Conservation (phyloP, 2,888 invertebrate species). For the Habrosyne pyritoides region DNA sequence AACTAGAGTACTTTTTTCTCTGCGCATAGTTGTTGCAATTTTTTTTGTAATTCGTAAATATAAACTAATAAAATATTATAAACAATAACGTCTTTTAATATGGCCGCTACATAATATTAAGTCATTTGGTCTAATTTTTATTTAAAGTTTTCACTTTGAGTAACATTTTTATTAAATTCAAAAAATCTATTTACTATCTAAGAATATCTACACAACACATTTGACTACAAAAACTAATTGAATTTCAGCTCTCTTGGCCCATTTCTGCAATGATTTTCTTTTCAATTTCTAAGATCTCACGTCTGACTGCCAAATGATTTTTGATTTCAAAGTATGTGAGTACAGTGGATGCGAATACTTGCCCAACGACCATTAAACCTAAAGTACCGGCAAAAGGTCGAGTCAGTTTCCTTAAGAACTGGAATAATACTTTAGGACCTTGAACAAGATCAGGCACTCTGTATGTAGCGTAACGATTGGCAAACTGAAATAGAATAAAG, state of each 20-base stretch:
- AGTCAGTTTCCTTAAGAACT: conserved; percentile 79
- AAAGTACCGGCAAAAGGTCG: conserved; percentile 79
- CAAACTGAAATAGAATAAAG: conserved; percentile 79
- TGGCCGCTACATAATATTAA: background rate
- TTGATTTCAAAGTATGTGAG: conserved; percentile 86
- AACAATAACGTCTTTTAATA: conserved; percentile 20
- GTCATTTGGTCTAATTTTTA: background rate
- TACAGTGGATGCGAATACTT: conserved; percentile 80
- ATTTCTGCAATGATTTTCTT: conserved; percentile 40
- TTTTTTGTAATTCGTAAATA: conserved; percentile 61
- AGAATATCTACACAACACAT: background rate
- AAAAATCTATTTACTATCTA: conserved; percentile 7
- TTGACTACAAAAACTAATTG: background rate
- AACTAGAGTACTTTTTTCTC: background rate
- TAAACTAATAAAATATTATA: conserved; percentile 51
- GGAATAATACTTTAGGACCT: conserved; percentile 79
- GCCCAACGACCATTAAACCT: conserved; percentile 71
- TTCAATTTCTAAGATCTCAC: conserved; percentile 67
- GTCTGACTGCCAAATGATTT: conserved; percentile 68
- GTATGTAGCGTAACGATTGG: conserved; percentile 84
- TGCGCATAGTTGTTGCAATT: conserved; percentile 53
- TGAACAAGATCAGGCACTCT: conserved; percentile 85
- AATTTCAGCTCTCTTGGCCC: conserved; percentile 1
- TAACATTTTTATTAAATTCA: background rate
- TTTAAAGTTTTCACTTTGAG: background rate